Evolutionary conservation across 1,140 invertebrate species (phyloP).

Genomic region (Trissolcus basalis): DNA sequence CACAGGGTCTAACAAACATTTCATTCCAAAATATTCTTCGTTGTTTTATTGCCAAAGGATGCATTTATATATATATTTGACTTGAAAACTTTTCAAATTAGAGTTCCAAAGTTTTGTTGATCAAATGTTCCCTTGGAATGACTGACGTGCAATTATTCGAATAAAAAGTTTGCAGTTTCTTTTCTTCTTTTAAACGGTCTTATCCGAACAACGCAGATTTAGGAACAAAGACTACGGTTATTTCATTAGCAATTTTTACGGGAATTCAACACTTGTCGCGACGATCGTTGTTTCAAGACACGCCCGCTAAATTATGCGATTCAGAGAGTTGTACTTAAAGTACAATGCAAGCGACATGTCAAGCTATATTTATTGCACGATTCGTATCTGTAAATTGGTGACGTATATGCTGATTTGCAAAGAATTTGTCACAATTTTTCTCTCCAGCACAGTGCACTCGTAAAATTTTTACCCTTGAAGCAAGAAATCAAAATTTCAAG

Average conservation of each 20-base stretch:
- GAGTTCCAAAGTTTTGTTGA: slow-evolving; percentile 44
- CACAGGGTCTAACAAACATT: slow-evolving; percentile 33
- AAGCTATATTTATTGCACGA: too few species aligned
- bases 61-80: slow-evolving; percentile 37
- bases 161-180: slow-evolving; percentile 49
- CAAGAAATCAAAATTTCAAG: too few species aligned
- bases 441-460: too few species aligned
- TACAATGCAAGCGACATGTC: slow-evolving; percentile 1
- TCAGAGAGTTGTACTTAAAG: neutral
- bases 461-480: too few species aligned
- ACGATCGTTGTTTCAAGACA: slow-evolving; percentile 11
- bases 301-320: slow-evolving; percentile 7
- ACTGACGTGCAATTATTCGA: slow-evolving; percentile 41
- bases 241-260: slow-evolving; percentile 23
- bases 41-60: slow-evolving; percentile 30
- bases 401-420: slow-evolving; percentile 17
- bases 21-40: slow-evolving; percentile 22
- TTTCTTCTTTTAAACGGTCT: slow-evolving; percentile 24
- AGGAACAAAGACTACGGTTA: slow-evolving; percentile 10
- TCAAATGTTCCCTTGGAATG: slow-evolving; percentile 49
- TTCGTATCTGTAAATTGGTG: too few species aligned
- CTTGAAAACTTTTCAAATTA: slow-evolving; percentile 57
- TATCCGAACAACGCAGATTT: slow-evolving; percentile 4
- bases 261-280: slow-evolving; percentile 3
- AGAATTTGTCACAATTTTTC: too few species aligned